Evolutionary conservation across 2,888 invertebrate species (phyloP).

Genomic region (Lasioglossum leucozonium): DNA sequence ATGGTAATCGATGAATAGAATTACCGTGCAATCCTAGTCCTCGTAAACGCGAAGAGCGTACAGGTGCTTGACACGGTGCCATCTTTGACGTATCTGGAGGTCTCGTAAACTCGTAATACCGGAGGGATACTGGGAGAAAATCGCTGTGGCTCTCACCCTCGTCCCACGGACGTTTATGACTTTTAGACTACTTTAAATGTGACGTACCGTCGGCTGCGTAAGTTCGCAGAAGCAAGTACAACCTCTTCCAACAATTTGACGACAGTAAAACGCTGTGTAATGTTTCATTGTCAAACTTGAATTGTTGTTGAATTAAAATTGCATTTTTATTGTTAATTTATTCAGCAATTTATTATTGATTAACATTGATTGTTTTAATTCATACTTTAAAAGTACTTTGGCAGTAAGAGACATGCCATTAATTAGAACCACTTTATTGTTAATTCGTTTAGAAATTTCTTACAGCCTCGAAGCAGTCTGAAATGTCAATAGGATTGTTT

Average conservation of each 20-base stretch:
- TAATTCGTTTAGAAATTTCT: neutral
- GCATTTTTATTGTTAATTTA: neutral
- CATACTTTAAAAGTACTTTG: too few species aligned
- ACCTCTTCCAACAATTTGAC: neutral
- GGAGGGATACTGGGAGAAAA: constrained; percentile 45
- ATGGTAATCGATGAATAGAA: constrained; percentile 54
- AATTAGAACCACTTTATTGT: too few species aligned
- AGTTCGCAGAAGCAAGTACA: constrained; percentile 18
- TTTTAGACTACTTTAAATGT: constrained; percentile 57
- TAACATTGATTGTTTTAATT: neutral
- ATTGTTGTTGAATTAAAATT: neutral
- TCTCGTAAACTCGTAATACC: constrained; percentile 49
- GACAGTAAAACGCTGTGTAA: neutral
- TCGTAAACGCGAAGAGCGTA: constrained; percentile 11
- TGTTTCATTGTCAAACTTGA: too few species aligned
- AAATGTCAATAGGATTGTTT: neutral
- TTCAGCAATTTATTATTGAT: neutral
- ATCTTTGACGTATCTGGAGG: constrained; percentile 34
- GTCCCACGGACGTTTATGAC: constrained; percentile 53
- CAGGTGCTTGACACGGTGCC: constrained; percentile 13
- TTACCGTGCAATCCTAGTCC: constrained; percentile 25
- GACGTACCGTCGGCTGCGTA: constrained; percentile 32
- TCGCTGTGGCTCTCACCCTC: constrained; percentile 28
- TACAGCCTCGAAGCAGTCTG: neutral
- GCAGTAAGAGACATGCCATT: too few species aligned